Percentiles rank a stretch among this genome's conserved stretches.
These are phyloP conservation scores for Megalops atlanticus DNA, from an alignment of 2,113 vertebrate genomes.

Conservation along the genomic window DNA sequence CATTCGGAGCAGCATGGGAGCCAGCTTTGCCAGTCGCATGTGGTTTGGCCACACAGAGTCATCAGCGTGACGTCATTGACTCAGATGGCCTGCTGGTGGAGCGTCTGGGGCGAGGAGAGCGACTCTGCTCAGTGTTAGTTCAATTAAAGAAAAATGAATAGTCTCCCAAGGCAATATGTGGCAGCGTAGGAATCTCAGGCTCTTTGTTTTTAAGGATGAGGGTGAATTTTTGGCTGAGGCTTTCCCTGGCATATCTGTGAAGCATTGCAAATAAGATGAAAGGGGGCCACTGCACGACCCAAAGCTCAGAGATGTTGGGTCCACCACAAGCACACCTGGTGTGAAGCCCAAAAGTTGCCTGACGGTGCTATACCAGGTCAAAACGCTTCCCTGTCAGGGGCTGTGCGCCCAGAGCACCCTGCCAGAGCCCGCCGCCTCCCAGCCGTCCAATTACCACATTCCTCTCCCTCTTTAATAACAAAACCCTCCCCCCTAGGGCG, in stretches of 20 bases:
- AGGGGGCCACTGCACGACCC: constrained; percentile 47
- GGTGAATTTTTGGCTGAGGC: too few species aligned
- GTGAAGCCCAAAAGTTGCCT: constrained; percentile 56
- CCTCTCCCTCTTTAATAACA: constrained; percentile 64
- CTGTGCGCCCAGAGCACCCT: too few species aligned
- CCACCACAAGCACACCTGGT: constrained; percentile 57
- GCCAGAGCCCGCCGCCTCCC: constrained; percentile 42
- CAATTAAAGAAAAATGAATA: too few species aligned
- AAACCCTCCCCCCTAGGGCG: constrained; percentile 55
- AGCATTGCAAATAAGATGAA: constrained; percentile 60
- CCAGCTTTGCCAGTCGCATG: background rate
- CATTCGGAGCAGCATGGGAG: background rate
- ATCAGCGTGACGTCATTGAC: background rate
- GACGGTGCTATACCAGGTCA: constrained; percentile 60
- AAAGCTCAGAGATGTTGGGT: constrained; percentile 47
- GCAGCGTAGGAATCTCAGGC: background rate
- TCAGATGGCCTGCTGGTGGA: background rate
- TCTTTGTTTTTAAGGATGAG: too few species aligned
- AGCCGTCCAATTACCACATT: constrained; percentile 60
- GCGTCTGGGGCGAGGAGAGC: background rate
- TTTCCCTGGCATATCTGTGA: constrained; percentile 54
- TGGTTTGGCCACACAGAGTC: background rate
- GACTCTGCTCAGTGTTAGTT: background rate
- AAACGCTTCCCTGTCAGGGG: too few species aligned
- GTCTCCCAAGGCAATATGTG: background rate